Evolutionary conservation across 2,888 invertebrate species (phyloP), one percentile per base, ranked within the genome.

Genomic region (Trichopria drosophilae): DNA sequence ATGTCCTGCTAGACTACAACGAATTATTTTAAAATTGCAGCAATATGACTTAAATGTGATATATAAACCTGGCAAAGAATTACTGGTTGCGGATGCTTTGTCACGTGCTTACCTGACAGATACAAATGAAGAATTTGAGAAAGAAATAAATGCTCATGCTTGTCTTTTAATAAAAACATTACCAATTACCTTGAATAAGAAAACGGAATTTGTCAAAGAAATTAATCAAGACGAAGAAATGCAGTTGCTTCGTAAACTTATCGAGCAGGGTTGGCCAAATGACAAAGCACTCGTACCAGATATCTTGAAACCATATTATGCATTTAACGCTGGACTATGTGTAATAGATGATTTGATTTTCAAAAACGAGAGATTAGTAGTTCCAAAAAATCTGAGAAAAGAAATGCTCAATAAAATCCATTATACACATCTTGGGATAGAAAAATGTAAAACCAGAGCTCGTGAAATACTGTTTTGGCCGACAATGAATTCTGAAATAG

Each of bases 261-360:
- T 49, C 12, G 16, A 24, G 1, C 23, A 56, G 10, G 58, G 60
- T 6, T 63, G 65, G 63, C 61, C 61, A 31, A 52, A 60, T 26
- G 42, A 51, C 12, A 36, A 20, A 52, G 54, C 22, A 39, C 40
- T 40, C 15, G 29, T 46, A 15, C 43, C 22, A 3, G 22, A 22
- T n/a, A 20, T 28, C 29, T 35, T 19, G 10, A 45, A 51, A 31
- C 53, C 51, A n/a, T 53, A 44, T 18, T 48, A 36, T 26, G 44
- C 40, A 20, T 47, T 57, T 20, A 31, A 16, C 13, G 24, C 40
- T 18, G 46, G 52, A 7, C 15, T 55, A 22, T 22, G 20, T 7
- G 52, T 43, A 36, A 15, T 15, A 4, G 40, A 57, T 4, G 42
- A 34, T 7, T 16, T 57, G 15, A 7, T 45, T 23, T 48, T 45